Evolutionary conservation across 1,140 invertebrate genomes (phyloP), one percentile per base, ranked within the genome.

Genomic region (Muscidifurax raptorellus): DNA sequence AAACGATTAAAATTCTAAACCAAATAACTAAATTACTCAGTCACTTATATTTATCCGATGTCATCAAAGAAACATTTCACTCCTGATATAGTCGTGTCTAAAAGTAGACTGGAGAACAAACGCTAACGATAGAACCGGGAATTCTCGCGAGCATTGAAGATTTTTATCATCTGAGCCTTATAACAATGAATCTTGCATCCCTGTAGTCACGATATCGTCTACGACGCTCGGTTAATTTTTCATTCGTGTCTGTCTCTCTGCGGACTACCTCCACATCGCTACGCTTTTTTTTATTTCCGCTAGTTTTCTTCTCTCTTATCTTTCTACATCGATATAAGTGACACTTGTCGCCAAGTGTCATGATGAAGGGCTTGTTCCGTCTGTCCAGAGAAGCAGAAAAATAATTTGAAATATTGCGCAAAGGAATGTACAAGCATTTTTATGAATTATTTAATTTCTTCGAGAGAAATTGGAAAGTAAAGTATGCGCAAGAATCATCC

Each of bases 141-240:
- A 80, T 71, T 80, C 79, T 72, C 79, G 12, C 10, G 67, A 7
- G 30, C 72, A 80, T 69, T n/a, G 36, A 27, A 28, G 25, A 80
- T 71, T 71, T 28, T 69, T 80, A 80, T 80, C 79, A 30, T 28
- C 40, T 30, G 13, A 4, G 22, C 36, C 27, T 71, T 7, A 79
- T 52, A 47, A 79, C 76, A 79, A 79, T 40, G 78, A 32, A 67
- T 18, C 52, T 18, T 27, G 9, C 76, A 52, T 59, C 76, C 76
- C 76, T 44, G 76, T 28, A 52, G 76, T 64, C 67, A 10, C 28
- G 76, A 3, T 22, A 15, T 40, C 36, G 76, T 30, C 40, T 47
- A 30, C 47, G 79, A 28, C 18, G 67, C 79, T 80, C 72, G 67
- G 66, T 80, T 80, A 80, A 80, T 47, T 80, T 80, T 80, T 80